Base-by-base conservation (phyloP, 2,888 invertebrate species). In the Polyommatus icarus region DNA sequence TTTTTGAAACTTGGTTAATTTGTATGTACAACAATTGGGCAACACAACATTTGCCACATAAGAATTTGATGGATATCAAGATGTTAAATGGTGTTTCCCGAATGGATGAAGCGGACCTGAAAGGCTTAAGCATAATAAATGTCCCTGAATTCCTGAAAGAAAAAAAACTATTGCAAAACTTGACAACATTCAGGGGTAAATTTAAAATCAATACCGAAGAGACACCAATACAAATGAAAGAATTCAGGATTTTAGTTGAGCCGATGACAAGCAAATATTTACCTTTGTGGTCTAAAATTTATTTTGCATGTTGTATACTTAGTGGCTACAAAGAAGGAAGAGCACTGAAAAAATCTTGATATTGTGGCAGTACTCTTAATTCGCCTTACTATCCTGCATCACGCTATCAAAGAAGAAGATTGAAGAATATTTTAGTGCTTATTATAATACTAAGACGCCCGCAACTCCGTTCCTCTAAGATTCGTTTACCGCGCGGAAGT, bases 201-300 rank as follows among this genome's bases (percentile, higher is more conserved):
- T 0, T 1, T 15, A 5, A 18, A 29, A 15, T 67, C 0, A 32
- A 67, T 15, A 32, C 12, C 5, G 29, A 67, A 6, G 67, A 67
- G 29, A 15, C 32, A 1, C 67, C 67, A 15, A 67, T 67, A 5
- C 29, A 12, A 67, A 29, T 67, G 18, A 67, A 29, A 32, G 67
- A 15, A 15, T 67, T 32, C 15, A 67, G 2, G 6, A 67, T 67
- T 15, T 67, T 67, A 32, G 15, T 29, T 29, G 46, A 20, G 10
- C n/a, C 10, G 12, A 1, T 59, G 40, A 7, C 50, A 73, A 40
- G 8, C 20, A 67, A 80, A 78, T 50, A 76, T 8, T 76, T 46
- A 67, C 12, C 15, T 72, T 24, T 76, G 6, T 61, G n/a, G 46
- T 57, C 7, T 24, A 20, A 67, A 67, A 67, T 67, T 29, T 67